Evolutionary conservation across 2,797 vertebrate species (phyloP).

Genomic region (Pygocentrus nattereri): DNA sequence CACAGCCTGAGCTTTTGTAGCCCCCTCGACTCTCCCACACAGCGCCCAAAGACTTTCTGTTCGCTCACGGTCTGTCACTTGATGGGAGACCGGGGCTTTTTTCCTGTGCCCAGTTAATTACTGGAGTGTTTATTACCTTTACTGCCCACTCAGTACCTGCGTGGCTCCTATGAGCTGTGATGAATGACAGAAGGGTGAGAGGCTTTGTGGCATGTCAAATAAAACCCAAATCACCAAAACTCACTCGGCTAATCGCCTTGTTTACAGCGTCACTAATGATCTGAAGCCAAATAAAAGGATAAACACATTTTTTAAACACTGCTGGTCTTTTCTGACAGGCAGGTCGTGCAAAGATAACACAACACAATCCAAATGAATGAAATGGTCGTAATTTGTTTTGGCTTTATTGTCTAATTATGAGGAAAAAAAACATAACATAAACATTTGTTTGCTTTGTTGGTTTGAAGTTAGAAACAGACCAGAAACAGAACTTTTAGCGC

Average conservation of each 20-base stretch:
- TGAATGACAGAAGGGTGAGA: slow-evolving; percentile 27
- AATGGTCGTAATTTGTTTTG: not conserved
- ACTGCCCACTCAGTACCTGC: slow-evolving; percentile 12
- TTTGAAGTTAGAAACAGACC: too few relatives aligned
- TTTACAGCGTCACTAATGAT: not conserved
- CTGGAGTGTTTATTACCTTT: slow-evolving; percentile 61
- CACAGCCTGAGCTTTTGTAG: slow-evolving; percentile 44
- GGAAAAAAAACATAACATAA: too few relatives aligned
- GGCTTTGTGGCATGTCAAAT: slow-evolving; percentile 3
- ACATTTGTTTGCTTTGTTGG: too few relatives aligned
- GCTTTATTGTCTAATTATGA: too few relatives aligned
- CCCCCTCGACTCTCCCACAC: slow-evolving; percentile 21
- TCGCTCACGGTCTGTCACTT: slow-evolving; percentile 23
- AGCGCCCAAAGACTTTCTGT: slow-evolving; percentile 33
- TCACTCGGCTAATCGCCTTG: slow-evolving; percentile 11
- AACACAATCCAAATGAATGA: not conserved
- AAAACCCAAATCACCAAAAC: slow-evolving; percentile 16
- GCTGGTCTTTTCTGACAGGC: not conserved
- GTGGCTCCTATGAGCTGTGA: slow-evolving; percentile 31
- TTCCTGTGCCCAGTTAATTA: slow-evolving; percentile 55
- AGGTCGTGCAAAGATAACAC: not conserved
- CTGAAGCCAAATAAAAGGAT: not conserved
- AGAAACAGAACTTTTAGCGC: too few relatives aligned
- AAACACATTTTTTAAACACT: too few relatives aligned
- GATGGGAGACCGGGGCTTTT: slow-evolving; percentile 47